Evolutionary conservation across 2,113 vertebrate genomes (phyloP).

Genomic region (Toxostoma redivivum): DNA sequence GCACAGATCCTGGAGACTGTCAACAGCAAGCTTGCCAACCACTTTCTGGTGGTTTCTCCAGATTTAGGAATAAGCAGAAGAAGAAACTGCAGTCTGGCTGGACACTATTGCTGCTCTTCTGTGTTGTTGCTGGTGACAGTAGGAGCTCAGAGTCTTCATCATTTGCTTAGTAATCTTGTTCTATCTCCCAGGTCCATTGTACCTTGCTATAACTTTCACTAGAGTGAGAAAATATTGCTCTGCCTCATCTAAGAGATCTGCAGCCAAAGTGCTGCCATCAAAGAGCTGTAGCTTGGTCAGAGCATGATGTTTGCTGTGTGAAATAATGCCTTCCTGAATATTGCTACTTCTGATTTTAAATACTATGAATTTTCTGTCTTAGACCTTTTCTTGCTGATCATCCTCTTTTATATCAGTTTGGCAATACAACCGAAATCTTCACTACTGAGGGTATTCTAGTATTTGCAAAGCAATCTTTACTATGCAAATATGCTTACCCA

Average conservation of each 20-base stretch:
- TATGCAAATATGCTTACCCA: not conserved
- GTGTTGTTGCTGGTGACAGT: not conserved
- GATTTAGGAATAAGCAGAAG: not conserved
- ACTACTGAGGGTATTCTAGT: not conserved
- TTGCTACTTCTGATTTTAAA: not conserved
- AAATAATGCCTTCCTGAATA: not conserved
- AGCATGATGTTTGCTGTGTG: not conserved
- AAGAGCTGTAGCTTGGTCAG: not conserved
- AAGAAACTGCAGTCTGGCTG: not conserved
- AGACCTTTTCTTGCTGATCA: not conserved
- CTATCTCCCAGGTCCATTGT: not conserved
- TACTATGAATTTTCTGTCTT: not conserved
- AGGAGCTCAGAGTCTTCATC: not conserved
- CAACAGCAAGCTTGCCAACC: not conserved
- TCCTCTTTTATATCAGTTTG: not conserved
- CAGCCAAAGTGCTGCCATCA: not conserved
- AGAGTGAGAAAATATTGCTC: not conserved
- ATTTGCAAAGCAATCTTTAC: not conserved
- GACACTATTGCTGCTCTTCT: not conserved
- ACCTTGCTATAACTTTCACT: not conserved
- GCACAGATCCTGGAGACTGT: not conserved
- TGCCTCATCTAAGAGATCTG: not conserved
- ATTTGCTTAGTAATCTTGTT: not conserved
- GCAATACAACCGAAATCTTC: not conserved
- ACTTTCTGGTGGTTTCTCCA: not conserved